phyloP scores from a whole-genome alignment of 2,888 invertebrate species.

The Agrochola macilenta region DNA sequence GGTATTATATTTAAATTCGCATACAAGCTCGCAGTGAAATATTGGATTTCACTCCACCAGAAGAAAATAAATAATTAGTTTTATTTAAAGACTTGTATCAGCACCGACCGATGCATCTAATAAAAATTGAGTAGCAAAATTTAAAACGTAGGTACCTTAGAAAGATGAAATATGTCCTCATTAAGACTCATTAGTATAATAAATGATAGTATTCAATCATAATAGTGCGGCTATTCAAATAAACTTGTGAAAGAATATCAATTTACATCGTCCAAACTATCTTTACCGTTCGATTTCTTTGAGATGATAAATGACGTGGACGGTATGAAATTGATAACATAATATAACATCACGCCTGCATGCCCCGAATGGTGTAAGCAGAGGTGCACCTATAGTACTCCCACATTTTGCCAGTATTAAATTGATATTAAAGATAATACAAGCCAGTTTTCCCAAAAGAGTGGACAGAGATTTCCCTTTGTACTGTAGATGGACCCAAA shows the following conservation, averaged over 20 bases:
- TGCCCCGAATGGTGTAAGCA: background rate
- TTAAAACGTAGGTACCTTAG: background rate
- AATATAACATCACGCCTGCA: background rate
- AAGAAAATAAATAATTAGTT: constrained; percentile 1
- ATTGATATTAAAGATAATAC: background rate
- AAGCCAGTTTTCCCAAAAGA: too few relatives aligned
- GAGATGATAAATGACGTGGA: constrained; percentile 1
- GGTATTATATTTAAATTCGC: constrained; percentile 21
- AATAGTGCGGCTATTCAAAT: constrained; percentile 25
- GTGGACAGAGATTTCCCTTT: background rate
- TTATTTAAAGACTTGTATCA: constrained; percentile 5
- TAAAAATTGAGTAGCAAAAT: constrained; percentile 10
- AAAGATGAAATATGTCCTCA: constrained; percentile 25
- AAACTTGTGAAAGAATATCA: constrained; percentile 26
- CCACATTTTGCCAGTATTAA: background rate
- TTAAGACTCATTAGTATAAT: constrained; percentile 43
- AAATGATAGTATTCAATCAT: constrained; percentile 44
- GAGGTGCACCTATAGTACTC: background rate
- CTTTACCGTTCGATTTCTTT: constrained; percentile 19
- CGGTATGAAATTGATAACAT: background rate
- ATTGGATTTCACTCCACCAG: background rate
- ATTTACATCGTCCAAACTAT: constrained; percentile 26
- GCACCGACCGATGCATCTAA: background rate
- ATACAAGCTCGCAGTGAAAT: background rate
- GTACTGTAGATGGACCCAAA: background rate